Evolutionary conservation across 1,140 invertebrate genomes (phyloP), one percentile per base, ranked within the genome.

Genomic region (Drosophila guanche): DNA sequence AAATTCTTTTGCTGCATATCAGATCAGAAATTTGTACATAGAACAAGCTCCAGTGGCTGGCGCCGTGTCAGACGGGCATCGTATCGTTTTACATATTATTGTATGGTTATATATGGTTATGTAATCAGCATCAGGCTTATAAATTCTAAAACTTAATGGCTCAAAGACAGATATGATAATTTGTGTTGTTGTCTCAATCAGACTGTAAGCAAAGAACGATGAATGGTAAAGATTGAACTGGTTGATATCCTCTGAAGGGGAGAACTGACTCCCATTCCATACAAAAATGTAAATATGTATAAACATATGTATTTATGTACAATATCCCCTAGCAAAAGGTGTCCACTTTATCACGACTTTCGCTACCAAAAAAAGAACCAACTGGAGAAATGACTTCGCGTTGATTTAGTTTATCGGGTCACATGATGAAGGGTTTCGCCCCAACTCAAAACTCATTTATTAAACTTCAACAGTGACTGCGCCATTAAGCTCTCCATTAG

Each of bases 401-500:
- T 37, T 37, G 10, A 37, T 37, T 12, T 12, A 12, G 33, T 53
- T 54, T 56, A 25, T 7, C 25, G 10, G 29, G 23, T 3, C 48
- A 47, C 29, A 16, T 67, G 62, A 68, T 68, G 67, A 41, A 16
- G 20, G 62, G 62, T 68, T 68, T 8, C 33, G 8, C 10, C 37
- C 20, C 8, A 46, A 40, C 29, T 20, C 46, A 25, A 68, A 68
- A 68, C 65, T 56, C 65, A 68, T 68, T 67, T 41, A 68, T 68
- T 56, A 68, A 42, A 7, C 66, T 29, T 55, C 42, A 55, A 50
- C 67, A 68, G 67, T 43, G 65, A 68, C 29, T 65, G 48, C 33
- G 48, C 33, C 63, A 68, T 68, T 68, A 68, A 68, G 66, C 66
- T 68, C 63, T 68, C 66, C 67, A 73, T 73, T 73, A 73, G 69